Evolutionary conservation across 2,797 vertebrate genomes (phyloP).

Genomic region (Rhynchonycteris naso): DNA sequence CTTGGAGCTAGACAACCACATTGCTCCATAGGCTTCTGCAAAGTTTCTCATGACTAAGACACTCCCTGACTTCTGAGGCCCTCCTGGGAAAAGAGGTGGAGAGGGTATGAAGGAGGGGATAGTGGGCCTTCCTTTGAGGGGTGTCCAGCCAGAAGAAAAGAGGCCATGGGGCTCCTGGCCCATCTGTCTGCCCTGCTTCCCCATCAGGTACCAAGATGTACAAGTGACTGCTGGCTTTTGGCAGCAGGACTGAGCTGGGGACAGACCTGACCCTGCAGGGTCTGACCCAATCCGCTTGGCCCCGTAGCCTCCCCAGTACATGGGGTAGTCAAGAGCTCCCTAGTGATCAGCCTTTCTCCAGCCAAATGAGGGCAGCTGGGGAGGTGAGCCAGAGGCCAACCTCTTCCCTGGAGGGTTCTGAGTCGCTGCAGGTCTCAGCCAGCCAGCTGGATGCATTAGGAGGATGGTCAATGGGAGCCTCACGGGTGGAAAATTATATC

Average conservation of each 20-base stretch:
- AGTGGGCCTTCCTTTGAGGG: neutral
- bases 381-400: neutral
- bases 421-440: neutral
- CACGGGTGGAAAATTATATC: conserved; percentile 72
- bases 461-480: conserved; percentile 45
- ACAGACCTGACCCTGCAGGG: neutral
- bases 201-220: neutral
- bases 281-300: neutral
- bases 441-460: neutral
- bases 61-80: neutral
- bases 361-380: neutral
- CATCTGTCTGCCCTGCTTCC: neutral
- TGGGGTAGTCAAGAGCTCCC: neutral
- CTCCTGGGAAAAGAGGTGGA: neutral
- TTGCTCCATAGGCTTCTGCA: neutral
- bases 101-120: neutral
- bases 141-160: neutral
- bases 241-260: neutral
- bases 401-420: neutral
- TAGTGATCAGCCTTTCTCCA: neutral
- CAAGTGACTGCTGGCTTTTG: neutral
- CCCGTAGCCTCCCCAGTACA: neutral
- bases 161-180: neutral
- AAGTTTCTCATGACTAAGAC: neutral
- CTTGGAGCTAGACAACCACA: neutral